Conservation (phyloP, 2,888 invertebrate species). For the Hyalella azteca region DNA sequence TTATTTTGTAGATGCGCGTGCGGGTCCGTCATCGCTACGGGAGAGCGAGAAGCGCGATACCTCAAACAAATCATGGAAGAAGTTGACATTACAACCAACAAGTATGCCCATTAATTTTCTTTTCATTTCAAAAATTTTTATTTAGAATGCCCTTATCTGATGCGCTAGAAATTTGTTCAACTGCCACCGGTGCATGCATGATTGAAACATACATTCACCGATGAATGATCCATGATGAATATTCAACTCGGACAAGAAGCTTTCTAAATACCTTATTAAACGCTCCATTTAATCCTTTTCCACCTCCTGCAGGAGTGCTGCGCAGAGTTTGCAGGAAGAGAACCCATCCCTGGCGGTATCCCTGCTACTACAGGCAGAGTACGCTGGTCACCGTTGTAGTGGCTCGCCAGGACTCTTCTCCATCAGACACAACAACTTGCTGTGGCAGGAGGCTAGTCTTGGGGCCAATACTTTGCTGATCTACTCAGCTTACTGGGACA, state of each 20-base stretch:
- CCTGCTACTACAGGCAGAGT: slow-evolving; percentile 46
- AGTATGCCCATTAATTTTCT: neutral
- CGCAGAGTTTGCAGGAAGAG: slow-evolving; percentile 18
- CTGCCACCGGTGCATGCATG: no score
- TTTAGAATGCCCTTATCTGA: no score
- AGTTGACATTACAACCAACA: neutral
- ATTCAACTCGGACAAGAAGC: no score
- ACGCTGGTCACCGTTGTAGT: slow-evolving; percentile 41
- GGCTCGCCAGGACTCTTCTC: slow-evolving; percentile 47
- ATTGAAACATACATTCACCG: no score
- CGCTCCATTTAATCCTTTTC: no score
- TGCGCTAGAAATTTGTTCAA: no score
- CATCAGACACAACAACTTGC: slow-evolving; percentile 45
- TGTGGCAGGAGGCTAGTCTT: slow-evolving; percentile 51
- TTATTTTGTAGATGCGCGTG: slow-evolving; percentile 47
- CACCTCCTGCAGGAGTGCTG: slow-evolving; percentile 34
- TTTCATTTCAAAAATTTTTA: no score
- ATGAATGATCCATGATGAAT: no score
- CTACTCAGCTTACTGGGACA: slow-evolving; percentile 46
- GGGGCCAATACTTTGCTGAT: slow-evolving; percentile 39
- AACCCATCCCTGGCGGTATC: slow-evolving; percentile 52
- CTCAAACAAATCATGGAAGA: slow-evolving; percentile 44
- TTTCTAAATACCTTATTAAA: no score
- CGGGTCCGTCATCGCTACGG: slow-evolving; percentile 35
- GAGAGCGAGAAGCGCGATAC: slow-evolving; percentile 44